These are phyloP conservation scores for Antedon mediterranea DNA, from an alignment of 53 echinoderm and acorn worm genomes.

Conservation along the genomic window DNA sequence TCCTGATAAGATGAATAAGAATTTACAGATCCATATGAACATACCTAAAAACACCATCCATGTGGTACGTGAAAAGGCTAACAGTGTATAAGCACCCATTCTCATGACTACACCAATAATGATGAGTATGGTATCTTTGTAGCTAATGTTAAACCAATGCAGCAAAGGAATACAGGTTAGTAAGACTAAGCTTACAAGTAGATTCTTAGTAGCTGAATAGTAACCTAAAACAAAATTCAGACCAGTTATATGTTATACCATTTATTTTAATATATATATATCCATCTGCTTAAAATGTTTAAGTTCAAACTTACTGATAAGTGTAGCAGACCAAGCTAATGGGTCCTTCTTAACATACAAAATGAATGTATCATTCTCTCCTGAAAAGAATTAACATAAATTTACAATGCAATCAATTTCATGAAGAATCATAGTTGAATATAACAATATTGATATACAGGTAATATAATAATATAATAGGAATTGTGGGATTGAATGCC, in stretches of 20 bases:
- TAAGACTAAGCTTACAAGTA: constrained; percentile 36
- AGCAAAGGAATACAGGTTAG: constrained; percentile 46
- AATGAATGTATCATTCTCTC: constrained; percentile 78
- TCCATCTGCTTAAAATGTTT: too few species aligned
- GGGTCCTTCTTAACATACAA: constrained; percentile 77
- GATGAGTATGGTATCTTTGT: constrained; percentile 59
- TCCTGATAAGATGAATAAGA: too few species aligned
- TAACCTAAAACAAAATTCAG: constrained; percentile 21
- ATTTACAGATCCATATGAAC: too few species aligned
- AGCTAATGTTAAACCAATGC: constrained; percentile 6
- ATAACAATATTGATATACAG: too few species aligned
- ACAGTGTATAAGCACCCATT: constrained; percentile 49
- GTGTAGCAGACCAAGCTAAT: constrained; percentile 48
- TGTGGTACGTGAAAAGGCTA: constrained; percentile 52
- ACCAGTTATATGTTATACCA: too few species aligned
- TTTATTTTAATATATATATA: too few species aligned
- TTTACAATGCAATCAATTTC: too few species aligned
- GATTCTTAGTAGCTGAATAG: constrained; percentile 51
- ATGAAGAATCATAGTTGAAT: too few species aligned
- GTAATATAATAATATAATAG: too few species aligned
- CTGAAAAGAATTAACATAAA: constrained; percentile 20
- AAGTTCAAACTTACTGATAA: constrained; percentile 55
- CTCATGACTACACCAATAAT: constrained; percentile 34
- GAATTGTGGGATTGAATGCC: too few species aligned
- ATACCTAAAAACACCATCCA: constrained; percentile 63